Evolutionary conservation across 2,797 vertebrate genomes (phyloP).

Genomic region (Macrochelys suwanniensis): DNA sequence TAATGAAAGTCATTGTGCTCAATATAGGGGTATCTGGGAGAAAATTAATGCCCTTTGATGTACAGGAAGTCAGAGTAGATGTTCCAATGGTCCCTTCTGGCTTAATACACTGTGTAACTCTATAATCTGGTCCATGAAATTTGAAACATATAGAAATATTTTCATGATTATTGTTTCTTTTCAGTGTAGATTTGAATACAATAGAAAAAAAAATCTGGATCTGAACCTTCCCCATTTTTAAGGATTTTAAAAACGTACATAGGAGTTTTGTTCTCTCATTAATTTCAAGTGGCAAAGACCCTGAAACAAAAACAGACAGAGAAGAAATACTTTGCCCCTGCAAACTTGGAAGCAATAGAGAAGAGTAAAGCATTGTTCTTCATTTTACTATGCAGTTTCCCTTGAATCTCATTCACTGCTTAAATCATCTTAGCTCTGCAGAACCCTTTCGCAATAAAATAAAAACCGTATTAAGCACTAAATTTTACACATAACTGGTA

Average conservation of each 20-base stretch:
- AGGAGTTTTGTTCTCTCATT: not conserved
- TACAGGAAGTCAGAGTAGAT: not conserved
- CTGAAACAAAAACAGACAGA: not conserved
- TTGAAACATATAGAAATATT: constrained; percentile 12
- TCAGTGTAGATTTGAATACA: not conserved
- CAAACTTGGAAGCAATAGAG: constrained; percentile 62
- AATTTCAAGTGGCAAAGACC: not conserved
- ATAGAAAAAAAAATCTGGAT: not conserved
- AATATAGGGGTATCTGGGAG: not conserved
- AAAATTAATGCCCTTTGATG: not conserved
- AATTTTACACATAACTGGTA: constrained; percentile 78
- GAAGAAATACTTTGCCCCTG: constrained; percentile 73
- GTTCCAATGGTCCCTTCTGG: not conserved
- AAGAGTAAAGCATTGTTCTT: constrained; percentile 55
- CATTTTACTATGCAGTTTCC: constrained; percentile 71
- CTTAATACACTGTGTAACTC: not conserved
- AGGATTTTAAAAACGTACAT: not conserved
- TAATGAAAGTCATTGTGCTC: not conserved
- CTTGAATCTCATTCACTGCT: constrained; percentile 73
- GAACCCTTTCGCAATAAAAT: constrained; percentile 78
- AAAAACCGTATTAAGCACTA: constrained; percentile 81
- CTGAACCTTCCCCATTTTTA: not conserved
- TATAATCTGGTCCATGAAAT: not conserved
- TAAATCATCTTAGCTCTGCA: constrained; percentile 75
- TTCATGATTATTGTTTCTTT: not conserved